Evolutionary conservation across 2,113 vertebrate genomes (phyloP), one percentile per base, ranked within the genome.

Genomic region (Prinia subflava): DNA sequence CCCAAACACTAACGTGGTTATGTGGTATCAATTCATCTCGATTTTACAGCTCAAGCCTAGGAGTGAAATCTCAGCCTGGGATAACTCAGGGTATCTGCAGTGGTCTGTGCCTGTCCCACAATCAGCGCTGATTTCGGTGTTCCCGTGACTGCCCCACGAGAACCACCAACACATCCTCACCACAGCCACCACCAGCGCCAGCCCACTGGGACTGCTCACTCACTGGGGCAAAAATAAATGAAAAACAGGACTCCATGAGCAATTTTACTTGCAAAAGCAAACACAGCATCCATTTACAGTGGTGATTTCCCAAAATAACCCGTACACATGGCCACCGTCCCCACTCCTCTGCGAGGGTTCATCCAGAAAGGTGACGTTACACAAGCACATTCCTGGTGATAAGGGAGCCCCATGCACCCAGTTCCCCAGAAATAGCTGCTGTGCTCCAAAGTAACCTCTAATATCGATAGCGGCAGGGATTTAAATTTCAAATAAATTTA

Each of bases 101-200:
- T 11, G 18, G 9, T 28, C 60, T 9, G 25, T 15, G 65, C 46
- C 75, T 21, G 41, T 31, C 81, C 81, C 3, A 21, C 56, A 12
- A 0, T 0, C 7, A 0, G 5, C 0, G 23, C 35, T 9, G 64
- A 2, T 27, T 13, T 35, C 6, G 7, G 6, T 1, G 7, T 10
- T 50, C 35, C 75, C 0, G 0, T 13, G 23, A 53, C 46, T 25
- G 68, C 53, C 25, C 47, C 28, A 9, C 0, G 0, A 46, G 50
- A 24, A 11, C 15, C 21, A 7, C 20, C 59, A 59, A n/a, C 13
- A 3, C 31, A 28, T 6, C 35, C 31, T 24, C 84, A 31, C 60
- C 37, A 86, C 52, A 59, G 3, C 4, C 42, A 27, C 19, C 24
- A 59, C n/a, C 57, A 46, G 33, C 30, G 33, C 47, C 30, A 9